These are phyloP conservation scores for Stenoptilia bipunctidactyla DNA, from an alignment of 2,888 invertebrate species.

Conservation along the genomic window DNA sequence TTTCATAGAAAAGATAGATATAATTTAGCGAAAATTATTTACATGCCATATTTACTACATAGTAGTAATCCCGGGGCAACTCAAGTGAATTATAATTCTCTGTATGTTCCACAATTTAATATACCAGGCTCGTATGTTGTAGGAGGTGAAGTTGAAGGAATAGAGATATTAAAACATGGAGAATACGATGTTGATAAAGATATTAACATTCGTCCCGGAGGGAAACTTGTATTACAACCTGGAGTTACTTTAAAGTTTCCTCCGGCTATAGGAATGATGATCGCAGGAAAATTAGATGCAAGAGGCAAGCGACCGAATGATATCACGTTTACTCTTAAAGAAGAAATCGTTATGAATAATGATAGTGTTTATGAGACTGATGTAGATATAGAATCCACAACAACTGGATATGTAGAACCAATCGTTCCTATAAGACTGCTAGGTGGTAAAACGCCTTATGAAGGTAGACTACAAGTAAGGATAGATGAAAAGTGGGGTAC, in stretches of 20 bases:
- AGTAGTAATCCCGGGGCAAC: conserved; percentile 91
- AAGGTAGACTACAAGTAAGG: conserved; percentile 90
- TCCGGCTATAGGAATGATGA: conserved; percentile 95
- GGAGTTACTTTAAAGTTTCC: conserved; percentile 93
- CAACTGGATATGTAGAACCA: conserved; percentile 72
- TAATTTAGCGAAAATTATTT: conserved; percentile 92
- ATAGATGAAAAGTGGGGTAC: conserved; percentile 95
- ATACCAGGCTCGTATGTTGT: conserved; percentile 78
- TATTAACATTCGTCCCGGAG: conserved; percentile 94
- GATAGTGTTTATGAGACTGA: conserved; percentile 75
- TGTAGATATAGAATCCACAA: conserved; percentile 71
- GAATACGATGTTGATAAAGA: conserved; percentile 94
- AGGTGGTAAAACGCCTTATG: conserved; percentile 83
- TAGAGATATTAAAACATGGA: conserved; percentile 84
- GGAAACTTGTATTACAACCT: conserved; percentile 87
- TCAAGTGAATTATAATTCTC: conserved; percentile 81
- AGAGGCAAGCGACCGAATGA: conserved; percentile 84
- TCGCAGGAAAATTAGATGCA: conserved; percentile 91
- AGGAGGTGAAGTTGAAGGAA: conserved; percentile 94
- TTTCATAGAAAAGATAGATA: conserved; percentile 93
- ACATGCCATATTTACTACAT: conserved; percentile 91
- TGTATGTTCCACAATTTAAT: conserved; percentile 84
- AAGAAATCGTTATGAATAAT: conserved; percentile 76
- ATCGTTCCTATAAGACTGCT: conserved; percentile 82
- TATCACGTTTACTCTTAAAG: conserved; percentile 83